These are phyloP conservation scores for Falco cherrug DNA, from an alignment of 2,797 vertebrate species.

Conservation along the genomic window DNA sequence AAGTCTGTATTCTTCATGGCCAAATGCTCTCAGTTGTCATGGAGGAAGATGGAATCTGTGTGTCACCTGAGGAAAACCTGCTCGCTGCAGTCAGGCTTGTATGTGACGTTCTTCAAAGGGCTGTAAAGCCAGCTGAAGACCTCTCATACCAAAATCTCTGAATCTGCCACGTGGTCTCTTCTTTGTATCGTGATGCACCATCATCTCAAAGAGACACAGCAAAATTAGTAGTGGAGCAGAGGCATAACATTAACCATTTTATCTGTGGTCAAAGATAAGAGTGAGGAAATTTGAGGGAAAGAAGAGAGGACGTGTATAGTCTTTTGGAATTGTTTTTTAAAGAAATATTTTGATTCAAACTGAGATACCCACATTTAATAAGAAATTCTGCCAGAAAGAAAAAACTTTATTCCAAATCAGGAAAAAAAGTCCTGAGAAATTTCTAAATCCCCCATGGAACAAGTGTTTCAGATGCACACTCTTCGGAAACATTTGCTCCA, in stretches of 20 bases:
- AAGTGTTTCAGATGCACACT: neutral
- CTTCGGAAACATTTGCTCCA: fast-evolving
- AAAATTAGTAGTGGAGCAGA: neutral
- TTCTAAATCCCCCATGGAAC: neutral
- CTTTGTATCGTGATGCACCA: neutral
- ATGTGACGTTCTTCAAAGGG: neutral
- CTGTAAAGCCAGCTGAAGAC: neutral
- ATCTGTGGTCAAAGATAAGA: neutral
- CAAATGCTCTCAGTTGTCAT: neutral
- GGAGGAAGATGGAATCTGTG: neutral
- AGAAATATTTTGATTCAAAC: neutral
- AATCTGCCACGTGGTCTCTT: neutral
- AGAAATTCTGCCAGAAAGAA: neutral
- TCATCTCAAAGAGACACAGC: neutral
- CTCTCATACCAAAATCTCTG: neutral
- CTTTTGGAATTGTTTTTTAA: neutral
- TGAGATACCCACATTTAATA: neutral
- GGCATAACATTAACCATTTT: neutral
- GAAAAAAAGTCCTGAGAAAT: neutral
- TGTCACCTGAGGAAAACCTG: neutral
- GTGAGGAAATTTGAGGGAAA: neutral
- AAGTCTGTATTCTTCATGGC: neutral
- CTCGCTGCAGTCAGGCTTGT: neutral
- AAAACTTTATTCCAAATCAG: neutral
- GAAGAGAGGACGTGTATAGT: neutral